Conservation (phyloP, 2,113 vertebrate genomes). For the Dipodomys stephensi region DNA sequence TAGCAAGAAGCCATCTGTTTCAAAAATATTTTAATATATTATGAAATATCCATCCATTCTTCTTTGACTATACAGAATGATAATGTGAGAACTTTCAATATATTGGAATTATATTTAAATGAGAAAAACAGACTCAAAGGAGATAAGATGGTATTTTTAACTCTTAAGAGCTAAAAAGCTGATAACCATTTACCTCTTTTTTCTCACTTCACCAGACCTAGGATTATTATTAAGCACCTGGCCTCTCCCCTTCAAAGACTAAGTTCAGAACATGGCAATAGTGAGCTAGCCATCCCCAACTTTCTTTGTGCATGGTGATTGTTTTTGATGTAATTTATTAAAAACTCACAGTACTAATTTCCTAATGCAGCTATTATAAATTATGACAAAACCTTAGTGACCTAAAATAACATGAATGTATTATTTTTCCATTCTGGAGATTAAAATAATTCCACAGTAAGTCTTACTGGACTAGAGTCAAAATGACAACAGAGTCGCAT, state of each 20-base stretch:
- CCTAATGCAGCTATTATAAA: neutral
- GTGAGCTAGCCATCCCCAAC: neutral
- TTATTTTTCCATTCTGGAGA: constrained; percentile 1
- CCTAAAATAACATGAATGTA: neutral
- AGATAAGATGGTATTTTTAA: neutral
- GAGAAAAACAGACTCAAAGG: neutral
- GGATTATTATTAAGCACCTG: neutral
- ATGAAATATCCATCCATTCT: neutral
- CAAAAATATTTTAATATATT: neutral
- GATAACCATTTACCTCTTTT: neutral
- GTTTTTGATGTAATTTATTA: neutral
- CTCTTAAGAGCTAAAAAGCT: neutral
- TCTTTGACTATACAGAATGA: neutral
- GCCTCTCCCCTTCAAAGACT: neutral
- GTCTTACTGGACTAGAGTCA: neutral
- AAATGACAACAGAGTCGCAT: neutral
- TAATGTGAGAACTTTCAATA: constrained; percentile 1
- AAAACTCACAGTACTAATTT: neutral
- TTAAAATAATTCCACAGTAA: neutral
- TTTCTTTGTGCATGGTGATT: neutral
- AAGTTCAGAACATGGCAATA: neutral
- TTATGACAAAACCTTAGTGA: neutral
- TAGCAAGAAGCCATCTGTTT: neutral
- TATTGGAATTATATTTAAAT: constrained; percentile 1
- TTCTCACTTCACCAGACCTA: neutral